Base-by-base conservation (phyloP, 2,113 vertebrate species). In the Emydura subglobosa region DNA sequence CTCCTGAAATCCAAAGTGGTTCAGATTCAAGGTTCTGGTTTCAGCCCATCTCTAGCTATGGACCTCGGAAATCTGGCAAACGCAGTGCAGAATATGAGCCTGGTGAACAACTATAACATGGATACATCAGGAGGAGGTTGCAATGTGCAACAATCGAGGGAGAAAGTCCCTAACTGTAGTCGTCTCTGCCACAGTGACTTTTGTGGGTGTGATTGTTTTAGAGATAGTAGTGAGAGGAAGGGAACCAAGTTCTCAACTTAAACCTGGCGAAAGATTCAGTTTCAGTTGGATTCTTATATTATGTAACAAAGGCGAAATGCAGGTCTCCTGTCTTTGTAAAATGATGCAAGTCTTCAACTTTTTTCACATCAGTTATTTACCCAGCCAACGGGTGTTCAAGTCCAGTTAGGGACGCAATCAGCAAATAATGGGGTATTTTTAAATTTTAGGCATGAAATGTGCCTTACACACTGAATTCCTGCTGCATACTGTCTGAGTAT, bases 1-100 rank as follows among this genome's bases (percentile, higher is more conserved):
- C 82, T 86, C 90, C 57, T 47, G 90, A 92, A 96, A 95, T 96
- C 90, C 89, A 61, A 72, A 88, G 74, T 85, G 79, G 87, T 1
- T 22, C 49, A 83, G 87, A 93, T 94, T 95, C 90, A 92, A 88
- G 95, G 87, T 0, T 21, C 91, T 83, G 94, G 85, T 59, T 91
- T 81, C 55, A 72, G 82, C 89, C 90, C 11, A 10, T 90, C 87
- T 80, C 79, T 83, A 65, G 57, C 88, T 93, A 93, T 95, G 91
- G 94, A 94, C 96, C 91, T 57, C 81, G 78, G 81, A 19, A 89
- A 89, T 0, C 0, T 53, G 78, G 92, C 72, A 89, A 93, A 44
- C 0, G 24, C 76, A 42, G 95, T 81, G 90, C 93, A 94, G 82
- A 86, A 93, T 31, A 84, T 22, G 47, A 87, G 84, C 85, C 90